Base-by-base conservation (phyloP, 2,888 invertebrate species). In the Orthosia gothica region DNA sequence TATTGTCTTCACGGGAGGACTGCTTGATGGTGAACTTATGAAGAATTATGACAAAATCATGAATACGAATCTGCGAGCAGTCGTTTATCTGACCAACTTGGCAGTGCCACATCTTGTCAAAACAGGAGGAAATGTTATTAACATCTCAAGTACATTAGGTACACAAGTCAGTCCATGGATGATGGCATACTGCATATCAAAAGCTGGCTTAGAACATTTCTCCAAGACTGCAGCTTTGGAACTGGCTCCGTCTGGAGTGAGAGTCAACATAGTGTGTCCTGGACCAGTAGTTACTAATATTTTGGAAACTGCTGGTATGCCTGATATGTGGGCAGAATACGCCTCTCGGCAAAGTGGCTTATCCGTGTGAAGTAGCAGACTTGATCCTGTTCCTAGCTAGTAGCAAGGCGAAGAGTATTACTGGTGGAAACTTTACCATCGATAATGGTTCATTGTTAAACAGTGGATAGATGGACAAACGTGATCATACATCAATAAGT, bases 181-280 rank as follows among this genome's bases (percentile, higher is more conserved):
- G 65, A 49, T 47, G 58, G 72, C 76, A 1, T 81, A 81, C 45
- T 66, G 72, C 15, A 59, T 81, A 47, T 80, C 81, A 13, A 81
- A 81, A 47, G 81, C 81, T 45, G 81, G 81, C 3, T 52, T 81
- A 12, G 98, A 98, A 91, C 98, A 98, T 87, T 97, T 98, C 81
- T 98, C 98, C 0, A 94, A 97, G 82, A 97, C 97, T 88, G 93
- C 97, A 18, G 98, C 98, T 12, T 91, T 98, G 62, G 98, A 97
- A 87, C 90, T 97, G 18, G 97, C 97, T 68, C 76, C 92, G 0
- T 95, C 96, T 85, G 95, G 91, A n/a, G 97, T 98, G 1, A 94
- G 98, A 67, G 98, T 98, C 0, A 98, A 98, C 90, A 94, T 97
- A 69, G 97, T 98, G 1, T 98, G 97, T 89, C 98, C 98, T 54